Evolutionary conservation across 2,797 vertebrate genomes (phyloP).

Genomic region (Anniella stebbinsi): DNA sequence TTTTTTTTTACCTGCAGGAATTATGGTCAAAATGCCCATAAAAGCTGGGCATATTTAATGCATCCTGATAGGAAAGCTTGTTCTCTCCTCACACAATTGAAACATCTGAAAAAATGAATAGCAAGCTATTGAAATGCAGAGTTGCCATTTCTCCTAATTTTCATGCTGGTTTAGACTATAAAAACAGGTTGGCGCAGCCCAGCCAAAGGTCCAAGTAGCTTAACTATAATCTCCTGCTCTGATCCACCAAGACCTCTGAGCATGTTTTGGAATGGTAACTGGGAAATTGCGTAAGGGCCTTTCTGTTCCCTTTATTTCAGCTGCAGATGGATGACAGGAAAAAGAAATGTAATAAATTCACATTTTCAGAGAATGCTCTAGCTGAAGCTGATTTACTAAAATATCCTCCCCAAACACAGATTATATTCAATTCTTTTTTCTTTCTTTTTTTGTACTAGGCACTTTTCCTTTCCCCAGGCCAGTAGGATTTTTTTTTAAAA

Average conservation of each 20-base stretch:
- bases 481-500: neutral
- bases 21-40: neutral
- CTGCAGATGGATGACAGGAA: neutral
- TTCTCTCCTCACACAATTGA: neutral
- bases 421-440: neutral
- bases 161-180: conserved; percentile 2
- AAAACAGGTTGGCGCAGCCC: neutral
- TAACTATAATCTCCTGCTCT: conserved; percentile 16
- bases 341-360: neutral
- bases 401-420: neutral
- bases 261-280: neutral
- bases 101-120: neutral
- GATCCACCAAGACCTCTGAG: neutral
- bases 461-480: neutral
- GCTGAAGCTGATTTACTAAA: neutral
- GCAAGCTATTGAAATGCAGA: neutral
- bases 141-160: neutral
- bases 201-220: neutral
- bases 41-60: neutral
- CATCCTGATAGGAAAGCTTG: neutral
- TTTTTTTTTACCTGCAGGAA: neutral
- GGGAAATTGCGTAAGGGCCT: neutral
- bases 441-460: neutral
- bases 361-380: neutral
- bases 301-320: conserved; percentile 2